phyloP scores from a whole-genome alignment of 2,113 vertebrate species.

The Azemiops feae region DNA sequence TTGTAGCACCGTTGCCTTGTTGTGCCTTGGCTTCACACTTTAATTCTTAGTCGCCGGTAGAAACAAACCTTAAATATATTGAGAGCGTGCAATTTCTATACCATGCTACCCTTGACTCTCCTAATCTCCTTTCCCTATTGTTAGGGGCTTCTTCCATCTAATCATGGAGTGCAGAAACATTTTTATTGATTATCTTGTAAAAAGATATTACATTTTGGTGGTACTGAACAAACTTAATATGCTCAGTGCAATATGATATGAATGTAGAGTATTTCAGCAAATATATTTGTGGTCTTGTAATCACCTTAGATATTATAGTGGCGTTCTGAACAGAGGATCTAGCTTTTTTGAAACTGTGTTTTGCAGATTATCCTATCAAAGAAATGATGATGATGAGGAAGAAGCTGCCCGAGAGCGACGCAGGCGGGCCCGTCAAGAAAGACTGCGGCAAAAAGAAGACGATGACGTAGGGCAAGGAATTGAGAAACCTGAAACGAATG shows the following conservation, averaged over 20 bases:
- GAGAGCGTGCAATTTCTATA: neutral
- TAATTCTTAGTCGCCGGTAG: neutral
- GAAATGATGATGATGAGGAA: conserved; percentile 90
- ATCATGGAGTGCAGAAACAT: neutral
- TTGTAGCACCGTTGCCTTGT: no score
- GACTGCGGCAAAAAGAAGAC: conserved; percentile 78
- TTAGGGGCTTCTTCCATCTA: neutral
- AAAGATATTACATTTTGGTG: neutral
- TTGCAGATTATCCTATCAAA: conserved; percentile 80
- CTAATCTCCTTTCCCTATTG: neutral
- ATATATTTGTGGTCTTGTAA: neutral
- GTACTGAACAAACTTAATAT: neutral
- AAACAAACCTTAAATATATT: neutral
- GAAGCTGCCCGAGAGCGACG: conserved; percentile 92
- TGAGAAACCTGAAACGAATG: conserved; percentile 76
- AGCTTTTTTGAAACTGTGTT: neutral
- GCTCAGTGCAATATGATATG: neutral
- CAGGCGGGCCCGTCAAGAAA: conserved; percentile 89
- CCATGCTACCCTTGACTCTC: neutral
- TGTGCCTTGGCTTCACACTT: neutral
- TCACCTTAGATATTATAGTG: no score
- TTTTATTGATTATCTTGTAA: neutral
- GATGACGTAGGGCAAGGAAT: conserved; percentile 77
- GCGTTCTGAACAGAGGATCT: neutral
- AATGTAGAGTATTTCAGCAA: neutral